A percentile compares a stretch with the other conserved stretches of the same genome.
These are phyloP conservation scores for Aphrocallistes beatrix DNA, from an alignment of 37 sponge, comb jelly and placozoan species.

Conservation along the genomic window DNA sequence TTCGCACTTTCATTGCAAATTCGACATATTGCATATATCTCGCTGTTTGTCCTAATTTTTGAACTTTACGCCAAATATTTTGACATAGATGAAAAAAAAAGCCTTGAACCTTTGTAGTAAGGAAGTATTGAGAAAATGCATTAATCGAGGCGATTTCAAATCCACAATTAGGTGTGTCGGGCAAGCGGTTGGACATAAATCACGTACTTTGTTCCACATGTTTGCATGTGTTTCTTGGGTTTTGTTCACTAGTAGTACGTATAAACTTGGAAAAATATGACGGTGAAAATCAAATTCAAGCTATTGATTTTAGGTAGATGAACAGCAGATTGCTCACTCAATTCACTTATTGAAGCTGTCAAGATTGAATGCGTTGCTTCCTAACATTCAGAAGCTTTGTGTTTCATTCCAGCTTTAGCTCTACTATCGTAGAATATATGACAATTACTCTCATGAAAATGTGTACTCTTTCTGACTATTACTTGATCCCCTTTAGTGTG, in stretches of 20 bases:
- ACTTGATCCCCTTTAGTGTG: background rate
- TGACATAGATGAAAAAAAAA: background rate
- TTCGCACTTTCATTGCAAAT: background rate
- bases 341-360: background rate
- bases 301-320: no score
- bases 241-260: background rate
- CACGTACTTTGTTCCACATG: background rate
- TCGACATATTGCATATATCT: background rate
- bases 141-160: background rate
- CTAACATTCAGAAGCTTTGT: background rate
- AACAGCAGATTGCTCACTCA: no score
- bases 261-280: background rate
- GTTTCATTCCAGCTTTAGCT: background rate
- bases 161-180: background rate
- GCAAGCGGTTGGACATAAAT: background rate
- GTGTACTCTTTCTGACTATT: background rate
- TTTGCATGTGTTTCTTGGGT: background rate
- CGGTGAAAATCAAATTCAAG: no score
- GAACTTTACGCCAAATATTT: background rate
- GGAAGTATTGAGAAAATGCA: background rate
- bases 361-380: background rate
- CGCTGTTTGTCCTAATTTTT: background rate
- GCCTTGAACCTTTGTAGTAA: background rate
- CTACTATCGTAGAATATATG: background rate
- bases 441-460: background rate